These are phyloP conservation scores for Allophyes oxyacanthae DNA, from an alignment of 2,888 invertebrate genomes.

Conservation along the genomic window DNA sequence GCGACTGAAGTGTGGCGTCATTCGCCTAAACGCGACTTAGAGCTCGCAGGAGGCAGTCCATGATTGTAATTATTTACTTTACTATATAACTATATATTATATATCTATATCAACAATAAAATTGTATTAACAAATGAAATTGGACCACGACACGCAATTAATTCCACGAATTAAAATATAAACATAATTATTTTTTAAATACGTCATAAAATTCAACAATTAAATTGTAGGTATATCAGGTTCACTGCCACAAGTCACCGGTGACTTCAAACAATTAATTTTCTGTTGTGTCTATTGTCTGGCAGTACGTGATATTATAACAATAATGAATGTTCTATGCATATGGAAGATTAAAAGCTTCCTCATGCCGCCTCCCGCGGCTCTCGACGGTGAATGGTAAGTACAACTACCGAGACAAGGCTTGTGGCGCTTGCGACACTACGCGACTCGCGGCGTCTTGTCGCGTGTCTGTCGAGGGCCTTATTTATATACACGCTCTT, in stretches of 20 bases:
- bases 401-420: constrained; percentile 49
- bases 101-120: constrained; percentile 2
- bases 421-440: constrained; percentile 37
- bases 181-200: background rate
- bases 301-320: no score
- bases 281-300: no score
- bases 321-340: background rate
- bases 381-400: constrained; percentile 27
- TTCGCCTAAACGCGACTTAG: background rate
- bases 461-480: constrained; percentile 13
- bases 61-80: background rate
- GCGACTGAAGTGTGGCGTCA: constrained; percentile 1
- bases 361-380: constrained; percentile 10
- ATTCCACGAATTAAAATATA: background rate
- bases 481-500: constrained; percentile 1
- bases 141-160: background rate
- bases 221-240: no score
- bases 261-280: no score
- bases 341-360: background rate
- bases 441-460: constrained; percentile 15
- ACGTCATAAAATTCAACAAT: constrained; percentile 1
- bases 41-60: constrained; percentile 8
- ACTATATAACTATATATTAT: no score
- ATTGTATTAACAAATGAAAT: background rate
- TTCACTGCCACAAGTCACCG: no score